phyloP scores from a whole-genome alignment of 2,888 invertebrate genomes.

The Cataglyphis rosenhaueri region DNA sequence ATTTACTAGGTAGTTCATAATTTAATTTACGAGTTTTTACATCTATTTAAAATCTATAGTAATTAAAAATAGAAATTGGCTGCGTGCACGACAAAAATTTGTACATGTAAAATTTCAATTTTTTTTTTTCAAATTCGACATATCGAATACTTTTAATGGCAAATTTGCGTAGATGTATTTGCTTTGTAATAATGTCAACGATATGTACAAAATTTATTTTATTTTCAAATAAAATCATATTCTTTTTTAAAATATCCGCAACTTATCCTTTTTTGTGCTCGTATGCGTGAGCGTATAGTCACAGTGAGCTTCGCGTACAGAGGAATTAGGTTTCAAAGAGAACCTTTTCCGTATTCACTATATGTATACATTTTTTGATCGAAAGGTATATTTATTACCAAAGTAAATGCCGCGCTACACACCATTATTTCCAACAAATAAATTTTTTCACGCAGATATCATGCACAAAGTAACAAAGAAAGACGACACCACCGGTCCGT shows the following conservation, averaged over 20 bases:
- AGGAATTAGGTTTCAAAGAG: conserved; percentile 50
- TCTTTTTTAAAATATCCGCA: conserved; percentile 70
- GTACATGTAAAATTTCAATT: background rate
- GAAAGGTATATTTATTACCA: conserved; percentile 51
- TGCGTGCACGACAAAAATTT: background rate
- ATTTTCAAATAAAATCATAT: conserved; percentile 74
- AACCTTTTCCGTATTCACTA: background rate
- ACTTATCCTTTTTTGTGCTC: conserved; percentile 66
- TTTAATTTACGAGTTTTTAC: background rate
- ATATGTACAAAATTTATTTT: conserved; percentile 47
- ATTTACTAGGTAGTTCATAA: background rate
- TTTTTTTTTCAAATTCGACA: background rate
- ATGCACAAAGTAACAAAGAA: conserved; percentile 49
- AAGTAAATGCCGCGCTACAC: conserved; percentile 27
- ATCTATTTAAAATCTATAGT: background rate
- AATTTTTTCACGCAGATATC: conserved; percentile 39
- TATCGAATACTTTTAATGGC: background rate
- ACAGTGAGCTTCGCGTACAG: background rate
- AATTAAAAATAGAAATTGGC: background rate
- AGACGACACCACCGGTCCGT: conserved; percentile 44
- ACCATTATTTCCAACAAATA: conserved; percentile 41
- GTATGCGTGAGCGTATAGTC: background rate
- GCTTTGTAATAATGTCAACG: conserved; percentile 4
- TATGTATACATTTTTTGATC: conserved; percentile 11
- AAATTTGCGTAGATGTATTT: background rate